phyloP scores from a whole-genome alignment of 2,113 vertebrate species.

The Candoia aspera region DNA sequence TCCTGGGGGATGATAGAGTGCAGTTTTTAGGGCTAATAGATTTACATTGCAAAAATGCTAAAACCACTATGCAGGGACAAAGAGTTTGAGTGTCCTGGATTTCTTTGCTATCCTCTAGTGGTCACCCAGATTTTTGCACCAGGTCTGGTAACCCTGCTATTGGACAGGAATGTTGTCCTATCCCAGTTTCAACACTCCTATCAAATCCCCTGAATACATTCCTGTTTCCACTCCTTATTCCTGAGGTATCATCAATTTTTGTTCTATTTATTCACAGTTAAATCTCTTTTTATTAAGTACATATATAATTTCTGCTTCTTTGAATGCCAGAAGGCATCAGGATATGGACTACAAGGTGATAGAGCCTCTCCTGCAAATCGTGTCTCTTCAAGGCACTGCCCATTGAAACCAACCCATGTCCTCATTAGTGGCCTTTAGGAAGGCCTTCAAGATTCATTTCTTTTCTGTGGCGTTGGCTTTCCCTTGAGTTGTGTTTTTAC shows the following conservation, averaged over 20 bases:
- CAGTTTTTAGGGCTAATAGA: no score
- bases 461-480: neutral
- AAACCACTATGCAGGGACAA: no score
- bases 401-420: neutral
- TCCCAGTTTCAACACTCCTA: neutral
- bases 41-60: no score
- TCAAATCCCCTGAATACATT: no score
- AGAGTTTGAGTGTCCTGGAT: no score
- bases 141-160: neutral
- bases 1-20: no score
- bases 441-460: neutral
- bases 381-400: neutral
- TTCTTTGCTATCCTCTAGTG: no score
- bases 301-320: neutral
- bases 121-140: neutral
- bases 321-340: neutral
- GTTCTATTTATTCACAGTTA: neutral
- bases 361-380: neutral
- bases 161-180: neutral
- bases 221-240: no score
- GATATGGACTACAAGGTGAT: neutral
- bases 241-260: no score
- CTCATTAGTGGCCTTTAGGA: neutral
- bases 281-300: neutral
- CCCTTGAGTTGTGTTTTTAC: no score